A percentile compares a stretch with the other conserved stretches of the same genome.
phyloP scores from a whole-genome alignment of 2,888 invertebrate genomes.

The Phengaris alcon region DNA sequence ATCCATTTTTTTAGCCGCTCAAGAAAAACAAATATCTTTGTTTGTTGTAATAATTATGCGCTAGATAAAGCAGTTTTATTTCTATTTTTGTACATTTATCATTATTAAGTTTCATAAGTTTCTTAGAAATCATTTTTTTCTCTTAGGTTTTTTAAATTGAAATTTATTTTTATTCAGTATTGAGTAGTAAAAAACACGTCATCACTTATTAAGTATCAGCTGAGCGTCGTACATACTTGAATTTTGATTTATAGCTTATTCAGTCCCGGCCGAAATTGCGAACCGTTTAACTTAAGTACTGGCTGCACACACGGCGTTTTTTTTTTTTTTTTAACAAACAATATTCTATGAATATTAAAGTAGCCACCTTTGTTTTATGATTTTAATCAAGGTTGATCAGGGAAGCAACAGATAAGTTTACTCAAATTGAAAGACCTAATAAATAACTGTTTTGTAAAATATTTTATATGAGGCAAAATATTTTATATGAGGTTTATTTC shows the following conservation, averaged over 20 bases:
- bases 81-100: no score
- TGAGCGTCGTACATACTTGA: conserved; percentile 46
- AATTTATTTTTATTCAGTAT: neutral
- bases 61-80: no score
- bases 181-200: conserved; percentile 39
- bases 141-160: no score
- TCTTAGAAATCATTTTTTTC: no score
- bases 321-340: conserved; percentile 48
- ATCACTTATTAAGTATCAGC: conserved; percentile 67
- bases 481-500: no score
- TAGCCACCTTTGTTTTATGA: conserved; percentile 19
- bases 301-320: conserved; percentile 60
- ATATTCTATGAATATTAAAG: conserved; percentile 30
- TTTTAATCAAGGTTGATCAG: neutral
- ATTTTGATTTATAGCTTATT: conserved; percentile 78
- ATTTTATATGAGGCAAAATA: no score
- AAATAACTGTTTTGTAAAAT: no score
- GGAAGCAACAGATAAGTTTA: conserved; percentile 1
- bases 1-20: no score
- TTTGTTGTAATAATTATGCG: no score
- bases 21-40: no score
- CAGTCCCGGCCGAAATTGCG: conserved; percentile 68
- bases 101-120: no score
- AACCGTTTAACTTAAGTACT: conserved; percentile 75
- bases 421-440: neutral